phyloP scores from a whole-genome alignment of 1,140 invertebrate genomes.

The Plodia interpunctella region DNA sequence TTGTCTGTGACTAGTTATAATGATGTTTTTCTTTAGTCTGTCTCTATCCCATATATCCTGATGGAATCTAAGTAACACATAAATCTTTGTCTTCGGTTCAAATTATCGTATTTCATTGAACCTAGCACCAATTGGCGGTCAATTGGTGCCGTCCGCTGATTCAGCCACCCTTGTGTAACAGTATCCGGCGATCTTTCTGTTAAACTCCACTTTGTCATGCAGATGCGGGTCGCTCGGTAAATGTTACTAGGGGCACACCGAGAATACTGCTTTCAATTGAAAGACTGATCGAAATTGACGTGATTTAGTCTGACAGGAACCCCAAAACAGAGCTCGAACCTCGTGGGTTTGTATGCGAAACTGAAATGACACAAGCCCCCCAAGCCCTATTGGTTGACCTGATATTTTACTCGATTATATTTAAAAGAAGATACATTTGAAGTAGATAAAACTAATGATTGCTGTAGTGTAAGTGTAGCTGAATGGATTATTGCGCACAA shows the following conservation, averaged over 20 bases:
- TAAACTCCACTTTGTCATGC: constrained; percentile 23
- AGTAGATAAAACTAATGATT: too few relatives aligned
- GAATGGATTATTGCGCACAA: too few relatives aligned
- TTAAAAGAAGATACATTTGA: too few relatives aligned
- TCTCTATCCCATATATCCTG: too few relatives aligned
- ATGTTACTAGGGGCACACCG: constrained; percentile 24
- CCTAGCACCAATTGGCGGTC: constrained; percentile 30
- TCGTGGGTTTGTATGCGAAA: too few relatives aligned
- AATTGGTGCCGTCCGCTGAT: constrained; percentile 56
- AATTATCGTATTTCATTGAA: neutral
- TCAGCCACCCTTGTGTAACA: constrained; percentile 42
- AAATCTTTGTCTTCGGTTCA: neutral
- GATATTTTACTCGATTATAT: too few relatives aligned
- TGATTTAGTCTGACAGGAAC: neutral
- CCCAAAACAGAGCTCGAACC: too few relatives aligned
- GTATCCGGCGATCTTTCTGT: constrained; percentile 60
- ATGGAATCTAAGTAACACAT: neutral
- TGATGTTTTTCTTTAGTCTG: too few relatives aligned
- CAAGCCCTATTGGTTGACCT: too few relatives aligned
- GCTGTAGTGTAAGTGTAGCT: too few relatives aligned
- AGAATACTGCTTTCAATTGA: constrained; percentile 20
- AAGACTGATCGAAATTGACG: neutral
- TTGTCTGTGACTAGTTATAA: too few relatives aligned
- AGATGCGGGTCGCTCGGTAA: constrained; percentile 24
- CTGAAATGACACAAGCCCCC: too few relatives aligned